Percentiles rank a stretch among this genome's conserved stretches.
These are phyloP conservation scores for Lytechinus pictus DNA, from an alignment of 35 echinoderm and acorn worm genomes.

Conservation along the genomic window DNA sequence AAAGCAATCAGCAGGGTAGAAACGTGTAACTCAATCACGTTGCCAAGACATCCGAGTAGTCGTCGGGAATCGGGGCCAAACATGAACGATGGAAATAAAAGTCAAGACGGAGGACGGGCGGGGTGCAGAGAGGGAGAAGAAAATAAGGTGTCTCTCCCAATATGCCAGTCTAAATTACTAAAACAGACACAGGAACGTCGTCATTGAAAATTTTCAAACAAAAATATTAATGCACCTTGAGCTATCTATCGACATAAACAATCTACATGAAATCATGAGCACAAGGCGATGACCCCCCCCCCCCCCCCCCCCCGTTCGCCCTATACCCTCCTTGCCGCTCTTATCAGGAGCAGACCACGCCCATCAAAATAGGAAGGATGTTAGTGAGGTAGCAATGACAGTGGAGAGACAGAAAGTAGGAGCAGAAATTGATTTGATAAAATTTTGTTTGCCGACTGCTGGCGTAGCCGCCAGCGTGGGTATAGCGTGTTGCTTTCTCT, in stretches of 20 bases:
- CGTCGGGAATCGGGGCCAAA: slow-evolving; percentile 17
- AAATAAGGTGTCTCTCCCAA: background rate
- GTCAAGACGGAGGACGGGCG: background rate
- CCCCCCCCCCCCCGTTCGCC: too few species aligned
- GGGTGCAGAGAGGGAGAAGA: background rate
- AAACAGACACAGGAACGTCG: background rate
- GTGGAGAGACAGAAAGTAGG: background rate
- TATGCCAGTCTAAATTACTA: background rate
- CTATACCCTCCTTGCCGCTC: too few species aligned
- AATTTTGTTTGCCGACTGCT: slow-evolving; percentile 51
- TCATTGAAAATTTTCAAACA: background rate
- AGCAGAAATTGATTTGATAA: slow-evolving; percentile 53
- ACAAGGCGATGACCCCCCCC: background rate
- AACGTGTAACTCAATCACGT: slow-evolving; percentile 46
- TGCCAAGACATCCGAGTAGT: slow-evolving; percentile 38
- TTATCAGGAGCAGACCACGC: background rate
- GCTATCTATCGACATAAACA: background rate
- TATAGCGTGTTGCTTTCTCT: slow-evolving; percentile 40
- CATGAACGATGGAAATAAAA: slow-evolving; percentile 16
- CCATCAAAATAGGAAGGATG: background rate
- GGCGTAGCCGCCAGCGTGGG: slow-evolving; percentile 40
- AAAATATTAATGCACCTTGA: background rate
- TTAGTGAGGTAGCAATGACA: background rate
- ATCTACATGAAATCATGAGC: background rate
- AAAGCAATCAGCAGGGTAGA: slow-evolving; percentile 35